These are phyloP conservation scores for Theocolax elegans DNA, from an alignment of 1,140 invertebrate species.

Conservation along the genomic window DNA sequence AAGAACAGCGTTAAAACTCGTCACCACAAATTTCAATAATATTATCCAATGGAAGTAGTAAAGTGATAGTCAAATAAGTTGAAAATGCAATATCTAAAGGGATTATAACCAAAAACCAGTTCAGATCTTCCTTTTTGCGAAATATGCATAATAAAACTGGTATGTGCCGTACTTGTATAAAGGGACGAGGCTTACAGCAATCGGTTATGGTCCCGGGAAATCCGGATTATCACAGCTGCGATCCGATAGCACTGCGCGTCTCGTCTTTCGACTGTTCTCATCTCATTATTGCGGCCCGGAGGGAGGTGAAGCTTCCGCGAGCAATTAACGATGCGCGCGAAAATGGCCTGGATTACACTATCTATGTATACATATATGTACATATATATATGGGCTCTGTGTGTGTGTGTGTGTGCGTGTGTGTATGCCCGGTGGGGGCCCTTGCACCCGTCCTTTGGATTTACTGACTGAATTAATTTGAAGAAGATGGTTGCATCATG, in stretches of 20 bases:
- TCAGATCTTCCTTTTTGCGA: too few species aligned
- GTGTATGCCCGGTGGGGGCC: not conserved
- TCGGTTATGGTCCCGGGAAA: slow-evolving; percentile 13
- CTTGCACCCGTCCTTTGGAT: not conserved
- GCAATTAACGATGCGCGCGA: slow-evolving; percentile 23
- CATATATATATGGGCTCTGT: too few species aligned
- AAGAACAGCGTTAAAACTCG: not conserved
- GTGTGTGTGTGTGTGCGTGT: too few species aligned
- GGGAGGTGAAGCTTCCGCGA: not conserved
- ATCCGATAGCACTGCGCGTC: slow-evolving; percentile 16
- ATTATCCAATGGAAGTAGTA: not conserved
- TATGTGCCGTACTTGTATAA: too few species aligned
- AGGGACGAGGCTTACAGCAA: too few species aligned
- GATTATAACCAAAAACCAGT: too few species aligned
- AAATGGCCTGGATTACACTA: too few species aligned
- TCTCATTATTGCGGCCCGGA: slow-evolving; percentile 35
- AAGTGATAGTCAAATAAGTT: not conserved
- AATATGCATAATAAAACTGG: too few species aligned
- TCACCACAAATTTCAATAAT: not conserved
- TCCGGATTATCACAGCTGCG: slow-evolving; percentile 34
- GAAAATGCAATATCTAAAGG: too few species aligned
- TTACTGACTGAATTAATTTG: slow-evolving; percentile 1
- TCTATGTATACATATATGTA: not conserved
- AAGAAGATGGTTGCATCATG: not conserved
- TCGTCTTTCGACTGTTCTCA: slow-evolving; percentile 28